Conservation (phyloP, 2,888 invertebrate species). For the Macaria liturata region DNA sequence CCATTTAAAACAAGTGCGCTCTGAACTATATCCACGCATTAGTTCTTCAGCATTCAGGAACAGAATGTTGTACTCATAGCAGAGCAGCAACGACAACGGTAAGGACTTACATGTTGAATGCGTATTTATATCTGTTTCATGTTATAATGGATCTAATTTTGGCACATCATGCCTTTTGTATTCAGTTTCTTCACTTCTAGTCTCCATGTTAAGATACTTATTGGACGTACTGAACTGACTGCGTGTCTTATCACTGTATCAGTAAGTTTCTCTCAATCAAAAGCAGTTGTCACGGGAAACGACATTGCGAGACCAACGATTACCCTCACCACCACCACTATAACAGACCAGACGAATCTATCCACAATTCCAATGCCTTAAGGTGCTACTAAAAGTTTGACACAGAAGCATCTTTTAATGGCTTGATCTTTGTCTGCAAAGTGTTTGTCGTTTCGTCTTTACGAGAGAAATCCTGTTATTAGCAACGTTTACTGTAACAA, state of each 20-base stretch:
- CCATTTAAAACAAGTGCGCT: background rate
- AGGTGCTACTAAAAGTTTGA: background rate
- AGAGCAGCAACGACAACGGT: constrained; percentile 12
- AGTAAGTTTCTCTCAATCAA: constrained; percentile 23
- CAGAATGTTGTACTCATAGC: constrained; percentile 14
- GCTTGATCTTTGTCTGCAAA: constrained; percentile 37
- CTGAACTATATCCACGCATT: background rate
- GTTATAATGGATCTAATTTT: background rate
- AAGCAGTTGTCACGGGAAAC: constrained; percentile 21
- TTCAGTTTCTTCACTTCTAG: too few relatives aligned
- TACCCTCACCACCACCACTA: background rate
- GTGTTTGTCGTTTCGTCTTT: constrained; percentile 32
- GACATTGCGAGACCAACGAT: constrained; percentile 24
- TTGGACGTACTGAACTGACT: too few relatives aligned
- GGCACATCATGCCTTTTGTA: background rate
- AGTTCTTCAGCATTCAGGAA: background rate
- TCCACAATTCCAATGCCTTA: too few relatives aligned
- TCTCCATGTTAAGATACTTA: too few relatives aligned
- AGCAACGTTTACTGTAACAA: constrained; percentile 8
- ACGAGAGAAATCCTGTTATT: constrained; percentile 25
- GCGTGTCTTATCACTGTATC: constrained; percentile 2
- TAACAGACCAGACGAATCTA: background rate
- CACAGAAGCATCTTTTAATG: constrained; percentile 26
- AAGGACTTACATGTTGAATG: background rate
- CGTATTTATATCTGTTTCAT: too few relatives aligned